These are phyloP conservation scores for Trachelus troglodyta DNA, from an alignment of 2,888 invertebrate species.

Conservation along the genomic window DNA sequence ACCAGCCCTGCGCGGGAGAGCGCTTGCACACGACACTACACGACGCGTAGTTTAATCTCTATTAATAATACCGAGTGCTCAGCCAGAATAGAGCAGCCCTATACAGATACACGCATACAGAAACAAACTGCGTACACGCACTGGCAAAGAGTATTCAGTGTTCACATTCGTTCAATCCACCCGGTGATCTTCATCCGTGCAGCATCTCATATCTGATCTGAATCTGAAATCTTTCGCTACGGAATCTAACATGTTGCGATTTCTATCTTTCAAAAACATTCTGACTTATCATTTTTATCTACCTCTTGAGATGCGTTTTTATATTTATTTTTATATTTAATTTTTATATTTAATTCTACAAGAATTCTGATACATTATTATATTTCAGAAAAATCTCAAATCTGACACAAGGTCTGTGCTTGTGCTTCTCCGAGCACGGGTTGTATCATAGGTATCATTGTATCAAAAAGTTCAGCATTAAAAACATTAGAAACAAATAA, in stretches of 20 bases:
- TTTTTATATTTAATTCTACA: background rate
- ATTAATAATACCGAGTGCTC: slow-evolving; percentile 58
- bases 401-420: background rate
- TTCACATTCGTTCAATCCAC: background rate
- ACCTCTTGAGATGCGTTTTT: background rate
- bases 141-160: background rate
- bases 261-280: background rate
- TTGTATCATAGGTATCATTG: background rate
- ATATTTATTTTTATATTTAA: no score
- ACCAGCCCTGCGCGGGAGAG: slow-evolving; percentile 56
- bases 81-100: slow-evolving; percentile 47
- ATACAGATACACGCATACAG: background rate
- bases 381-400: background rate
- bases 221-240: background rate
- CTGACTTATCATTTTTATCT: background rate
- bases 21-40: slow-evolving; percentile 64
- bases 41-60: slow-evolving; percentile 65
- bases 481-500: no score
- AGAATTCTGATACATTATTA: background rate
- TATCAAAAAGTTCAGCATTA: background rate
- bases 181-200: background rate
- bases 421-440: background rate
- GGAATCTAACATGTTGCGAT: background rate
- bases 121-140: background rate
- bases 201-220: background rate